Evolutionary conservation across 2,888 invertebrate genomes (phyloP), one percentile per base, ranked within the genome.

Genomic region (Papilio gigon): DNA sequence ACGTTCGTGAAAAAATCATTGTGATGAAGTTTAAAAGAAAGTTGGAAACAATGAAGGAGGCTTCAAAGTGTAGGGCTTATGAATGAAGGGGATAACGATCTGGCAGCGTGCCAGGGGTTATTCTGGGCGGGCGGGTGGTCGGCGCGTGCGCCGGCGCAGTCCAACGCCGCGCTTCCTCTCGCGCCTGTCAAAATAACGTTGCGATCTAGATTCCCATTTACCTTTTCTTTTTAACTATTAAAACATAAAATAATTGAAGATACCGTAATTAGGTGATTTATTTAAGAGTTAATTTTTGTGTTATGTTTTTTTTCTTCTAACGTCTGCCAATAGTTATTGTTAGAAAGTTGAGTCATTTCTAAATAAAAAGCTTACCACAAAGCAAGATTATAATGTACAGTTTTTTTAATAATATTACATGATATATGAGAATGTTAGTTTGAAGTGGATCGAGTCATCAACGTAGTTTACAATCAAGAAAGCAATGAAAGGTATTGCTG

Each of bases 101-200:
- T 75, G 91, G 91, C 86, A 72, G 64, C 35, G 35, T 80, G 90
- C 91, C 90, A 90, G 83, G 69, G 74, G 78, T 77, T 90, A 91
- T 91, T 92, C 86, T 86, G 83, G 85, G 87, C 84, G 84, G 84
- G 84, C 84, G 88, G 85, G 83, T 22, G 22, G 22, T 3, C 79
- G 76, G 81, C 88, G 87, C 84, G 81, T 79, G 85, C 87, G 87
- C 88, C 80, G 74, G 76, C 77, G 82, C 88, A 89, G 89, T 89
- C 81, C 79, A 75, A 75, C 86, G 86, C 81, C 86, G 89, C 86
- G 84, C 76, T 77, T 77, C 77, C 78, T 77, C 78, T 80, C 73
- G 75, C 74, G 70, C 76, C 65, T 73, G 67, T 74, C 72, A 70
- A 63, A 72, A 67, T 70, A 66, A 72, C 71, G 73, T 70, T 65